These are phyloP conservation scores for Ploceus nigricollis DNA, from an alignment of 2,113 vertebrate species.

Conservation along the genomic window DNA sequence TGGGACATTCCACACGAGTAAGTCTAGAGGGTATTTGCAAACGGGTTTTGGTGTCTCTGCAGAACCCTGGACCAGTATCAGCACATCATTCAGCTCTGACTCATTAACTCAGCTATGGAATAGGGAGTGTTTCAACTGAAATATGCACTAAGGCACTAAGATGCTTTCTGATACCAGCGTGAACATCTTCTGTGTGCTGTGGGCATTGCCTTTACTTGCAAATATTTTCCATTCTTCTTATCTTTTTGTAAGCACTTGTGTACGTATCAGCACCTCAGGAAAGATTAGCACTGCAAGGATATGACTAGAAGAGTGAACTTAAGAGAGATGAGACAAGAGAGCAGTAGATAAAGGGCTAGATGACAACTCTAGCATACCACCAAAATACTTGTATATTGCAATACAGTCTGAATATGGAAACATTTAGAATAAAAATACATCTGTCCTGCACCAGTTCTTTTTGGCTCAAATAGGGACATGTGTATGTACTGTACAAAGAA, in stretches of 20 bases:
- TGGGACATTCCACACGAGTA: fast-evolving
- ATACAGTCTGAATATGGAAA: neutral
- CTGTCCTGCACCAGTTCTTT: neutral
- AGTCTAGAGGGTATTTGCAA: neutral
- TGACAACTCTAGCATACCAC: neutral
- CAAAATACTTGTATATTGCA: neutral
- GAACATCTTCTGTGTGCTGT: neutral
- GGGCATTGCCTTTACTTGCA: neutral
- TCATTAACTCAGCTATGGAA: neutral
- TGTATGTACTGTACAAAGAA: neutral
- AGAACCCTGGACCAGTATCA: neutral
- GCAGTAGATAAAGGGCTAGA: neutral
- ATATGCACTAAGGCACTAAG: neutral
- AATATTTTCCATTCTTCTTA: neutral
- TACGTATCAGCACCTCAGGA: neutral
- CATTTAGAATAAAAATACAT: neutral
- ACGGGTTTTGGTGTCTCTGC: neutral
- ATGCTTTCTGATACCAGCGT: neutral
- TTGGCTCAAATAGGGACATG: neutral
- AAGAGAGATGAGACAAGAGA: neutral
- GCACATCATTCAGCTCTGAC: neutral
- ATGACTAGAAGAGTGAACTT: neutral
- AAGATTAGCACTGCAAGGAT: neutral
- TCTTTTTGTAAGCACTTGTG: neutral
- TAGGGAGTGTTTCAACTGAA: neutral